phyloP scores from a whole-genome alignment of 2,113 vertebrate species.

The Nothocercus nigrocapillus region DNA sequence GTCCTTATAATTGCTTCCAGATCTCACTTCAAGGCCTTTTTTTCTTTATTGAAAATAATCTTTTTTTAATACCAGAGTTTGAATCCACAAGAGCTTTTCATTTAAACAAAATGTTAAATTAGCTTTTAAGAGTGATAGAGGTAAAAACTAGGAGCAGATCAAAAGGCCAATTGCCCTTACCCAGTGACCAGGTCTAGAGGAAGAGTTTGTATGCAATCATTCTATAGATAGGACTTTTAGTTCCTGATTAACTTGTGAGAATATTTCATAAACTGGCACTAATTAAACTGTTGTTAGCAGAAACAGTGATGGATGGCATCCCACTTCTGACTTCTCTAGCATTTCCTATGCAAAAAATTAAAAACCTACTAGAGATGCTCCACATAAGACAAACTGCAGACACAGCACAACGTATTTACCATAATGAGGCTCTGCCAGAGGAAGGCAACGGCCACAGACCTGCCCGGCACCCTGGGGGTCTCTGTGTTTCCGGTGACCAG shows the following conservation, averaged over 20 bases:
- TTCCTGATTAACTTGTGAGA: neutral
- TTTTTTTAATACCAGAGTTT: neutral
- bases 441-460: neutral
- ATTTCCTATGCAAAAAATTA: neutral
- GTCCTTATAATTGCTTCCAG: neutral
- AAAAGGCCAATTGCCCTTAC: neutral
- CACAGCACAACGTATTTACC: neutral
- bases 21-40: neutral
- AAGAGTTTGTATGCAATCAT: accelerated
- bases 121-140: neutral
- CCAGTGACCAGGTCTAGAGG: accelerated
- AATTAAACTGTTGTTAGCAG: neutral
- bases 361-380: neutral
- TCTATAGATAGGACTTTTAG: accelerated
- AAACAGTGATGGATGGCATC: neutral
- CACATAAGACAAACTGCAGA: neutral
- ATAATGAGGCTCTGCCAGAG: neutral
- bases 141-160: neutral
- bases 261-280: neutral
- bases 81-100: neutral
- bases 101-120: neutral
- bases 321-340: neutral
- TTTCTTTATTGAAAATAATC: neutral
- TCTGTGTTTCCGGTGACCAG: neutral
- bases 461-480: neutral